These are phyloP conservation scores for Larimichthys polyactis DNA, from an alignment of 2,113 vertebrate species.

Conservation along the genomic window DNA sequence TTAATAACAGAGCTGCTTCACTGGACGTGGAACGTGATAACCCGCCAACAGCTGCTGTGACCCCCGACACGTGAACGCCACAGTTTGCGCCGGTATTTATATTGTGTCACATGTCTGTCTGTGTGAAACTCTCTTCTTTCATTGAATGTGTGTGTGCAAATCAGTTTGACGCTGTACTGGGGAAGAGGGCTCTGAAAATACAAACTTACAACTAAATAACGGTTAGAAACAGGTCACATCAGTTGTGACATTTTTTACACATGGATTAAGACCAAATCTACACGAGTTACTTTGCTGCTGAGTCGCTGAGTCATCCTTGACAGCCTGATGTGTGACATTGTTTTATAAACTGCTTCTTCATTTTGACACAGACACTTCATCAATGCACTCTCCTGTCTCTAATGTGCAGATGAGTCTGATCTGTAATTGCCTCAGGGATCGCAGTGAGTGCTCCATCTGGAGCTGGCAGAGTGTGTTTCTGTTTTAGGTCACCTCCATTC, in stretches of 20 bases:
- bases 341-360: background rate
- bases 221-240: background rate
- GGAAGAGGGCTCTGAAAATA: background rate
- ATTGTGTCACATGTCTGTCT: background rate
- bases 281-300: background rate
- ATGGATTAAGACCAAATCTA: no score
- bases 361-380: background rate
- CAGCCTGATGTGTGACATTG: no score
- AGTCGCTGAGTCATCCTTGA: background rate
- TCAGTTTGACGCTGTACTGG: background rate
- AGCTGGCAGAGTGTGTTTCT: constrained; percentile 28
- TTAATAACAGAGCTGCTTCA: constrained; percentile 42
- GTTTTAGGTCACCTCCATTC: constrained; percentile 33
- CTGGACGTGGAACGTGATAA: constrained; percentile 28
- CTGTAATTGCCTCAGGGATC: constrained; percentile 24
- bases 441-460: constrained; percentile 51
- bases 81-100: constrained; percentile 10
- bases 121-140: background rate
- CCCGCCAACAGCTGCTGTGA: constrained; percentile 53
- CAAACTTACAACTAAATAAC: background rate
- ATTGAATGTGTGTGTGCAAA: background rate
- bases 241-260: no score
- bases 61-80: background rate
- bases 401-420: constrained; percentile 35
- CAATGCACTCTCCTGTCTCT: background rate